These are phyloP conservation scores for Rhopalosiphum maidis DNA, from an alignment of 1,140 invertebrate genomes.

Conservation along the genomic window DNA sequence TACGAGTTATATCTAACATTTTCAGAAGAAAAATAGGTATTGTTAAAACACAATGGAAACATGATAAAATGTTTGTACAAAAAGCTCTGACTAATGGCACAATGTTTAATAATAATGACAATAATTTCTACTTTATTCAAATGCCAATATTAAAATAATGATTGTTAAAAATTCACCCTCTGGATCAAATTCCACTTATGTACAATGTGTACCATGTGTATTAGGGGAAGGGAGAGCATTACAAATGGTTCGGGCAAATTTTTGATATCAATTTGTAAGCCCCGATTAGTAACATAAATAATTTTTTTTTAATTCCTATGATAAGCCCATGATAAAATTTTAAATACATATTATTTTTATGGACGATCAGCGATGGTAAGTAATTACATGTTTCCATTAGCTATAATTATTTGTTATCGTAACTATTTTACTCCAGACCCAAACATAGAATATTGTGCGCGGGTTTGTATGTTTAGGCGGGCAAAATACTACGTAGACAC, in stretches of 20 bases:
- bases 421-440: neutral
- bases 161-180: constrained; percentile 43
- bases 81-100: neutral
- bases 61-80: constrained; percentile 16
- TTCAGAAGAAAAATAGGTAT: constrained; percentile 3
- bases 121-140: constrained; percentile 39
- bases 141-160: constrained; percentile 25
- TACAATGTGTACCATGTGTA: neutral
- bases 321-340: neutral
- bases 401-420: neutral
- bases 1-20: neutral
- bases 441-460: neutral
- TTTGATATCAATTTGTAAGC: neutral
- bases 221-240: neutral
- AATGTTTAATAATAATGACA: constrained; percentile 36
- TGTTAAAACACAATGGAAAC: constrained; percentile 11
- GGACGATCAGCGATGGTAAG: neutral
- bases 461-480: neutral
- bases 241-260: neutral
- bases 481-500: neutral
- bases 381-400: neutral
- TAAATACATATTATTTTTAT: neutral
- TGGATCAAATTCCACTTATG: constrained; percentile 47
- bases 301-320: neutral
- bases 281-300: neutral